These are phyloP conservation scores for Scolopax bukidnonensis DNA, from an alignment of 2,797 vertebrate species.

Conservation along the genomic window DNA sequence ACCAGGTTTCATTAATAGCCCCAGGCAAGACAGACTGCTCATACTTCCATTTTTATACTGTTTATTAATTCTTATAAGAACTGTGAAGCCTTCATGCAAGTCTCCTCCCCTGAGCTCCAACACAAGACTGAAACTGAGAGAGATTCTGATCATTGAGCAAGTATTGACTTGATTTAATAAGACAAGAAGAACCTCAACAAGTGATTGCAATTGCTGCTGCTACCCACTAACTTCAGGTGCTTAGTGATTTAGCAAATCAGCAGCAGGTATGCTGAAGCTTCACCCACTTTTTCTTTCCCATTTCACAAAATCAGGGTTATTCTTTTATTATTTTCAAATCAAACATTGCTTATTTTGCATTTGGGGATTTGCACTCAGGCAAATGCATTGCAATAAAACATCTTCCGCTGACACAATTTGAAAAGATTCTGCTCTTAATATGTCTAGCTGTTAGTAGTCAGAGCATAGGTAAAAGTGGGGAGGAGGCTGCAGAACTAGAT, in stretches of 20 bases:
- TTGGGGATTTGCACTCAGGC: background rate
- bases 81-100: background rate
- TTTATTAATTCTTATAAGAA: background rate
- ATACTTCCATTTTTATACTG: background rate
- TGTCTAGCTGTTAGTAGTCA: background rate
- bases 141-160: slow-evolving; percentile 46
- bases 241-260: background rate
- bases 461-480: background rate
- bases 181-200: background rate
- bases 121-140: background rate
- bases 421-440: background rate
- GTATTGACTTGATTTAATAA: slow-evolving; percentile 46
- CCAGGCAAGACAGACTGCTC: background rate
- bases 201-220: background rate
- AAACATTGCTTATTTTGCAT: background rate
- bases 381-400: background rate
- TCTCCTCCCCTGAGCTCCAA: slow-evolving; percentile 9
- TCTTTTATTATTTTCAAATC: background rate
- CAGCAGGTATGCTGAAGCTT: background rate
- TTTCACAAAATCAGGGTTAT: background rate
- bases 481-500: background rate
- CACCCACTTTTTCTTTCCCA: background rate
- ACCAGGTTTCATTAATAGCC: background rate
- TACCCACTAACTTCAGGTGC: background rate
- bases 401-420: background rate